Conservation (phyloP, 2,113 vertebrate species). For the Leucosticte australis region DNA sequence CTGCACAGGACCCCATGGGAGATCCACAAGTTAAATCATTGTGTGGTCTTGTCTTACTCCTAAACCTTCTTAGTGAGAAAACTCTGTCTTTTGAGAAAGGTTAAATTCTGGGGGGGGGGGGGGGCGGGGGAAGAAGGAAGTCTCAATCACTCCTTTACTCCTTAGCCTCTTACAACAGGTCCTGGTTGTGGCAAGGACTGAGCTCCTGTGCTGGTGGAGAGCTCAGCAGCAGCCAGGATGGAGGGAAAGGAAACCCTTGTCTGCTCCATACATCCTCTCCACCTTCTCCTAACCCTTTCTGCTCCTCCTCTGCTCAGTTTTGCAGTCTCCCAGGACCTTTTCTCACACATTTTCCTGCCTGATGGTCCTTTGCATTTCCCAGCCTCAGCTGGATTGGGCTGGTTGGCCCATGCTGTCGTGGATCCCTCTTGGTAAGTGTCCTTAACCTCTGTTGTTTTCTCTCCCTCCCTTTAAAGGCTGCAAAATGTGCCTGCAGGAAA, state of each 20-base stretch:
- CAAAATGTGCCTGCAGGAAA: neutral
- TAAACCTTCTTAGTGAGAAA: neutral
- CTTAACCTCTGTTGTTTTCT: neutral
- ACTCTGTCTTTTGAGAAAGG: neutral
- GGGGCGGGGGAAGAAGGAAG: too few species aligned
- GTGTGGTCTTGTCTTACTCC: neutral
- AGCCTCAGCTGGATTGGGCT: neutral
- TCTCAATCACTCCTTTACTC: neutral
- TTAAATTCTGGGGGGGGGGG: too few species aligned
- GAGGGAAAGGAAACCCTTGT: neutral
- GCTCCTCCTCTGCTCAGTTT: slow-evolving; percentile 26
- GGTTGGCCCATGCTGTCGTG: neutral
- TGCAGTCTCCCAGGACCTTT: slow-evolving; percentile 29
- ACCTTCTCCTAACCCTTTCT: slow-evolving; percentile 6
- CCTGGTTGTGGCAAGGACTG: neutral
- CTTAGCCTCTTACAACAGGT: neutral
- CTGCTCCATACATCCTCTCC: neutral
- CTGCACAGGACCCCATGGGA: neutral
- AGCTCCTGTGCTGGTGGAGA: neutral
- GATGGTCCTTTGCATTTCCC: slow-evolving; percentile 7
- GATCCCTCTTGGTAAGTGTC: slow-evolving; percentile 48
- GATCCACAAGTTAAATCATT: neutral
- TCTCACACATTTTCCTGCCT: slow-evolving; percentile 25
- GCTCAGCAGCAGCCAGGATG: neutral
- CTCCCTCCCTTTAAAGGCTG: neutral